These are phyloP conservation scores for zebrafish (Danio rerio) DNA, from an alignment of 2,113 vertebrate genomes.

Conservation along the genomic window DNA sequence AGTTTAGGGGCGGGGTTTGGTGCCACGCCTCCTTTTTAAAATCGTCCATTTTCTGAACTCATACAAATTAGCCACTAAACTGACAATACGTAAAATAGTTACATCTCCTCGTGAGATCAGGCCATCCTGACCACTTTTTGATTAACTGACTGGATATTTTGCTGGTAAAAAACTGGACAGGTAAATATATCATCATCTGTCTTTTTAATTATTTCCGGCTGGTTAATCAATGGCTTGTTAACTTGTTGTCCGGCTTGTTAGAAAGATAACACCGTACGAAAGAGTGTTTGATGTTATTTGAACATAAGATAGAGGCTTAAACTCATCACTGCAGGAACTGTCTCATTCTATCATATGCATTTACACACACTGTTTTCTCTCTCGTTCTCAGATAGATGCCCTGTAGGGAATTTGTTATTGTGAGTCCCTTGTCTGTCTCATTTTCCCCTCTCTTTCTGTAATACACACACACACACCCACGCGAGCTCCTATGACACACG, in stretches of 20 bases:
- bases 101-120: too few relatives aligned
- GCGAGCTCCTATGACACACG: not conserved
- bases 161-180: too few relatives aligned
- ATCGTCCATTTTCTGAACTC: too few relatives aligned
- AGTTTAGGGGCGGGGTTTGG: too few relatives aligned
- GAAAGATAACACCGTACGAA: not conserved
- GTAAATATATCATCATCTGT: not conserved
- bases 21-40: too few relatives aligned
- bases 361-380: slow-evolving; percentile 14
- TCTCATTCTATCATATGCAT: slow-evolving; percentile 42
- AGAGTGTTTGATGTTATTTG: slow-evolving; percentile 39
- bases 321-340: slow-evolving; percentile 16
- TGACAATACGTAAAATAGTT: too few relatives aligned
- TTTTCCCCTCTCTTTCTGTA: slow-evolving; percentile 1
- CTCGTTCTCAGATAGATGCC: slow-evolving; percentile 11
- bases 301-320: slow-evolving; percentile 18
- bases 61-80: too few relatives aligned
- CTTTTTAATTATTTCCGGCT: not conserved
- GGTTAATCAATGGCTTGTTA: too few relatives aligned
- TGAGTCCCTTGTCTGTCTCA: slow-evolving; percentile 12
- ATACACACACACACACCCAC: not conserved
- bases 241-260: too few relatives aligned
- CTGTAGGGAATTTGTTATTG: slow-evolving; percentile 27
- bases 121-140: too few relatives aligned
- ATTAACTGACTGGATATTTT: too few relatives aligned